Base-by-base conservation (phyloP, 1,140 invertebrate species). In the Phymorhynchus buccinoides region DNA sequence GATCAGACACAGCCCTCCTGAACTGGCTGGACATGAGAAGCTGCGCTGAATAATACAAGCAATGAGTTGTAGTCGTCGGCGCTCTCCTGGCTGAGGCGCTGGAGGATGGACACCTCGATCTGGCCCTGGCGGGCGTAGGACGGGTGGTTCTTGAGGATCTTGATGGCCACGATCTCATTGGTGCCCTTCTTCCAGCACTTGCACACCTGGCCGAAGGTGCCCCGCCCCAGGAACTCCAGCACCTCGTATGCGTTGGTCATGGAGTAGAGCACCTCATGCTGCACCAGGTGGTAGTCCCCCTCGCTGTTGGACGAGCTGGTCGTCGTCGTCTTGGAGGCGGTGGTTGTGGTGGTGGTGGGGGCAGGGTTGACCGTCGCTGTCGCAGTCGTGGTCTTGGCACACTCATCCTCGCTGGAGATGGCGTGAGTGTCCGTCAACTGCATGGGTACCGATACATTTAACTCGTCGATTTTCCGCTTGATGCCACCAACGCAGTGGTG, bases 171-270 rank as follows among this genome's bases (percentile, higher is more conserved):
- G 91, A 99, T 99, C 94, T 99, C 98, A 93, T 99, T 99, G 85
- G 99, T 99, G 92, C 99, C 99, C 93, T 99, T 99, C 94, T 99
- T 99, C 99, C 99, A 99, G 94, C 99, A 99, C 95, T 99, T 99
- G 89, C 99, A 98, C 89, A 99, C 98, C 95, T 99, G 98, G 86
- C 99, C 99, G 94, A 99, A 99, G 80, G 99, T 99, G 88, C 98
- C 98, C 89, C 99, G 96, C 88, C 99, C 99, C 87, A 99, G 95
- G 94, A 99, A 99, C 94, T 99, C 99, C 89, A 99, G 95, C 86
- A 99, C 99, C 94, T 99, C 98, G 94, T 99, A 99, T 92, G 97
- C 96, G 88, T 96, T 96, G 93, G 91, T 92, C 88, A 97, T 96
- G 83, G 98, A 99, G 94, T 98, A 99, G 86, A 99, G 96, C 87